Evolutionary conservation across 2,113 vertebrate species (phyloP).

Genomic region (Callopanchax toddi): DNA sequence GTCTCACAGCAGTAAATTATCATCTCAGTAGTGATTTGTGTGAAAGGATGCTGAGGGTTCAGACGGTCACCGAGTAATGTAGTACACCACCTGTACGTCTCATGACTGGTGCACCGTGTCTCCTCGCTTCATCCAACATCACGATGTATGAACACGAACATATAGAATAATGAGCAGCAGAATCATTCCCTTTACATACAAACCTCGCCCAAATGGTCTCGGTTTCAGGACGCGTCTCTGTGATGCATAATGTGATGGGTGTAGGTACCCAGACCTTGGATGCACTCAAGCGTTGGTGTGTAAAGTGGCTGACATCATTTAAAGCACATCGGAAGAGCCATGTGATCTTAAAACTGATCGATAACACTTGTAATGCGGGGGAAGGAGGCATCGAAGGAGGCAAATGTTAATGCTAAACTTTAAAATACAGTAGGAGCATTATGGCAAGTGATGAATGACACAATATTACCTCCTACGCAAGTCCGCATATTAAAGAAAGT

Average conservation of each 20-base stretch:
- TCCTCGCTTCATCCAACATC: background rate
- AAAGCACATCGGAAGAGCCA: slow-evolving; percentile 2
- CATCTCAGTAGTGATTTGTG: slow-evolving; percentile 12
- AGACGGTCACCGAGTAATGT: background rate
- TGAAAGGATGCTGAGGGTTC: background rate
- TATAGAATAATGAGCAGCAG: background rate
- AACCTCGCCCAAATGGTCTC: background rate
- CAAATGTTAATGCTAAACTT: slow-evolving; percentile 26
- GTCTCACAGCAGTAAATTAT: slow-evolving; percentile 2
- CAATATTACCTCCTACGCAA: slow-evolving; percentile 15
- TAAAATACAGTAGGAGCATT: slow-evolving; percentile 25
- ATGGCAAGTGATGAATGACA: slow-evolving; percentile 19
- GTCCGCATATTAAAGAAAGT: slow-evolving; percentile 18
- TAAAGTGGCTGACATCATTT: slow-evolving; percentile 21
- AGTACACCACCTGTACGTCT: background rate
- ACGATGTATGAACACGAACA: slow-evolving; percentile 3
- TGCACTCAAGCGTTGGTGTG: background rate
- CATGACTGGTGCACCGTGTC: background rate
- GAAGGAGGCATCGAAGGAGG: slow-evolving; percentile 26
- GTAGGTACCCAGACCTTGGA: slow-evolving; percentile 8
- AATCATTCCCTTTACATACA: slow-evolving; percentile 21
- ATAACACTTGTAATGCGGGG: slow-evolving; percentile 16
- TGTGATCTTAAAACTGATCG: slow-evolving; percentile 26
- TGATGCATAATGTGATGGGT: slow-evolving; percentile 3
- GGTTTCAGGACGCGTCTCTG: slow-evolving; percentile 5